phyloP scores from a whole-genome alignment of 2,797 vertebrate genomes.

The Galago senegalensis region DNA sequence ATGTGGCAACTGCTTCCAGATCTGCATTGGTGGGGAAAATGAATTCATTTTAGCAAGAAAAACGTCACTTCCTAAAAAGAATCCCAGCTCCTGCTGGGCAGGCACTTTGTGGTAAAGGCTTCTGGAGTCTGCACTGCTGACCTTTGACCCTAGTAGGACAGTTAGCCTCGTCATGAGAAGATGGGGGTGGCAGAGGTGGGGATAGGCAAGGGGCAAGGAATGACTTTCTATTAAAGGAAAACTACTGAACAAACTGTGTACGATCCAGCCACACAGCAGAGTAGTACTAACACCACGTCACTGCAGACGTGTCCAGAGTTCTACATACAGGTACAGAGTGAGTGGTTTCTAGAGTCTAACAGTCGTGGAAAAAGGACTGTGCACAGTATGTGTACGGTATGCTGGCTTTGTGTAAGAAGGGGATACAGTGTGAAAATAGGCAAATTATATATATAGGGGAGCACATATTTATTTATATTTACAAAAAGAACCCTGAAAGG shows the following conservation, averaged over 20 bases:
- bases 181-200: background rate
- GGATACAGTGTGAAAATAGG: background rate
- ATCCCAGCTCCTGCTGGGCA: no score
- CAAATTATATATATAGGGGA: background rate
- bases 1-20: constrained; percentile 91
- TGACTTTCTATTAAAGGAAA: background rate
- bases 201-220: background rate
- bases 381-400: background rate
- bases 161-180: background rate
- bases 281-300: background rate
- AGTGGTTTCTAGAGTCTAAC: background rate
- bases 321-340: background rate
- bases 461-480: background rate
- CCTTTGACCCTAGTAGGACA: background rate
- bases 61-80: background rate
- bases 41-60: background rate
- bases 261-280: background rate
- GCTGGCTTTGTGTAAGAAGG: background rate
- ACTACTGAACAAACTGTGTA: background rate
- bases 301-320: background rate
- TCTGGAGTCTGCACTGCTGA: background rate
- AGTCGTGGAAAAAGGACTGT: background rate
- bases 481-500: background rate
- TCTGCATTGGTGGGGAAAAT: constrained; percentile 84
- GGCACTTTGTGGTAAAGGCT: background rate